Evolutionary conservation across 2,888 invertebrate genomes (phyloP).

Genomic region (Idaea aversata): DNA sequence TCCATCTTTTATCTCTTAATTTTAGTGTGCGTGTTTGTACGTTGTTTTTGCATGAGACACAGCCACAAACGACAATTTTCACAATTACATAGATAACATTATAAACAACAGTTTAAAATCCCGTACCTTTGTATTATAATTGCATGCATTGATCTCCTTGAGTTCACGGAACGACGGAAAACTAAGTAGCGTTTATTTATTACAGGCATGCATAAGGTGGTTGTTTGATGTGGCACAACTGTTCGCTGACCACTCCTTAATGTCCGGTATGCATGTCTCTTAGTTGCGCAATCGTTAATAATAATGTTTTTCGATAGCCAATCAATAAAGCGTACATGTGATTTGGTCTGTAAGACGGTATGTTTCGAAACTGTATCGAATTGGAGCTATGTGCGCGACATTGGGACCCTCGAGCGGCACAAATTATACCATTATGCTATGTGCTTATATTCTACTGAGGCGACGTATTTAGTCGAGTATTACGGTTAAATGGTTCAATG

Average conservation of each 20-base stretch:
- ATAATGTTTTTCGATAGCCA: conserved; percentile 43
- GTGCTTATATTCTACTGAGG: conserved; percentile 29
- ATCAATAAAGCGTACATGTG: conserved; percentile 44
- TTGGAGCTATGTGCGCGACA: conserved; percentile 42
- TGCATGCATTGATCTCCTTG: conserved; percentile 72
- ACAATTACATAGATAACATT: conserved; percentile 49
- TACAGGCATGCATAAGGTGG: conserved; percentile 36
- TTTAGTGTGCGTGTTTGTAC: conserved; percentile 19
- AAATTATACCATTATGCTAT: conserved; percentile 46
- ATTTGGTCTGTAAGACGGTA: conserved; percentile 43
- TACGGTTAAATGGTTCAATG: conserved; percentile 14
- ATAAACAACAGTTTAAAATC: conserved; percentile 43
- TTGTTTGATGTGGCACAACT: conserved; percentile 33
- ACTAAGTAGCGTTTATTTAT: conserved; percentile 52
- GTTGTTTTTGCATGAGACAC: conserved; percentile 15
- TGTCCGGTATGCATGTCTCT: conserved; percentile 50
- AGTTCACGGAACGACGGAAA: conserved; percentile 68
- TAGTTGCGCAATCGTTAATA: conserved; percentile 49
- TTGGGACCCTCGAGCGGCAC: conserved; percentile 48
- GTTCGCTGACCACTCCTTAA: conserved; percentile 55
- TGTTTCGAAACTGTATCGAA: conserved; percentile 60
- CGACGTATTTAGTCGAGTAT: conserved; percentile 12
- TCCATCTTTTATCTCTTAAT: conserved; percentile 3
- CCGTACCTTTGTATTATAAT: conserved; percentile 47
- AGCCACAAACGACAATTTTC: conserved; percentile 39